Evolutionary conservation across 2,113 vertebrate species (phyloP).

Genomic region (Speoplatyrhinus poulsoni): DNA sequence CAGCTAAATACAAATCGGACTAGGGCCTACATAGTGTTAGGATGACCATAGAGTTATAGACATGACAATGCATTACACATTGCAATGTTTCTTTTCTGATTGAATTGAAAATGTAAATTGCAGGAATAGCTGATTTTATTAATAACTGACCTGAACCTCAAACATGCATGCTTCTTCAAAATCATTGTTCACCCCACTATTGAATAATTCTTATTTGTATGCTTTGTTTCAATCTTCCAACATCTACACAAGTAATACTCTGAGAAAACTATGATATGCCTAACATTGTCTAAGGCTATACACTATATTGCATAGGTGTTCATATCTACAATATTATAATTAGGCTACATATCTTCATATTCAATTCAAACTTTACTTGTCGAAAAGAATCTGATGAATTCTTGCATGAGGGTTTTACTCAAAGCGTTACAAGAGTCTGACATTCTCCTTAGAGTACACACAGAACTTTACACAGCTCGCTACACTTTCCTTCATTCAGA

Average conservation of each 20-base stretch:
- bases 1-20: not conserved
- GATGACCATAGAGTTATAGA: conserved; percentile 4
- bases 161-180: conserved; percentile 22
- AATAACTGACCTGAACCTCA: conserved; percentile 35
- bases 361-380: conserved; percentile 68
- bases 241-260: conserved; percentile 23
- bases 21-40: conserved; percentile 29
- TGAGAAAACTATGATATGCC: conserved; percentile 17
- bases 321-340: conserved; percentile 68
- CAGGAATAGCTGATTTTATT: conserved; percentile 33
- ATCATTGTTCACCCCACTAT: conserved; percentile 53
- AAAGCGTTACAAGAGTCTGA: conserved; percentile 52
- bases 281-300: not conserved
- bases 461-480: conserved; percentile 70
- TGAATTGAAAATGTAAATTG: conserved; percentile 8
- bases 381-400: conserved; percentile 70
- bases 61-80: not conserved
- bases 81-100: not conserved
- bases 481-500: conserved; percentile 70
- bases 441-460: conserved; percentile 58
- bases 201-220: conserved; percentile 46
- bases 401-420: conserved; percentile 69
- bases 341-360: conserved; percentile 54
- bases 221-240: conserved; percentile 26
- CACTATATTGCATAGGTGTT: conserved; percentile 56